Evolutionary conservation across 2,113 vertebrate species (phyloP), one percentile per base, ranked within the genome.

Genomic region (Oncorhynchus keta): DNA sequence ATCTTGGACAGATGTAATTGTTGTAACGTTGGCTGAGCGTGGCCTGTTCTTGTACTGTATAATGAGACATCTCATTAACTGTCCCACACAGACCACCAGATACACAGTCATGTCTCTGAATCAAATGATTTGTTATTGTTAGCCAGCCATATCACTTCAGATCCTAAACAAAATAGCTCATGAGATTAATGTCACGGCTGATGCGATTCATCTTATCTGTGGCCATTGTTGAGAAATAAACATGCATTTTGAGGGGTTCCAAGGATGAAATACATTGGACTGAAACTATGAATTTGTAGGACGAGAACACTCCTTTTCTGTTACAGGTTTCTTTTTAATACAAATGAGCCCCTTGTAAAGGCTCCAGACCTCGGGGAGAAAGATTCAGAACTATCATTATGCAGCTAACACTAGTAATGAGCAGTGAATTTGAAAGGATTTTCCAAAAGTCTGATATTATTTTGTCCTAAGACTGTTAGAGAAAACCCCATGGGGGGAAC

Each of bases 1-100:
- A 86, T 85, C 70, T 39, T 77, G 2, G 82, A 86, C 83, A 88
- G 62, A 83, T 87, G 81, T 84, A 85, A 84, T 84, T 86, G 80
- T 88, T 85, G 78, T 72, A 80, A 51, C 72, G n/a, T n/a, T n/a
- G n/a, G 84, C 68, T 45, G 75, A 78, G 51, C 74, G 84, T 20
- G 82, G 83, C 85, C 55, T 26, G 61, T 77, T 84, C 55, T 74
- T 82, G 72, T 73, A 62, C n/a, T 24, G n/a, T n/a, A 62, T 62
- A 22, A n/a, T 22, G n/a, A n/a, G 9, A 6, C 59, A 62, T 22
- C n/a, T 62, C n/a, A 24, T 24, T 22, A 62, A n/a, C 9, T 7
- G 59, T 81, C 77, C 73, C 71, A 85, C n/a, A n/a, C 77, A 75
- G 78, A 68, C 73, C 81, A 1, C 26, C 5, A 35, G 28, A 30